These are phyloP conservation scores for Euproctis similis DNA, from an alignment of 2,888 invertebrate species.

Conservation along the genomic window DNA sequence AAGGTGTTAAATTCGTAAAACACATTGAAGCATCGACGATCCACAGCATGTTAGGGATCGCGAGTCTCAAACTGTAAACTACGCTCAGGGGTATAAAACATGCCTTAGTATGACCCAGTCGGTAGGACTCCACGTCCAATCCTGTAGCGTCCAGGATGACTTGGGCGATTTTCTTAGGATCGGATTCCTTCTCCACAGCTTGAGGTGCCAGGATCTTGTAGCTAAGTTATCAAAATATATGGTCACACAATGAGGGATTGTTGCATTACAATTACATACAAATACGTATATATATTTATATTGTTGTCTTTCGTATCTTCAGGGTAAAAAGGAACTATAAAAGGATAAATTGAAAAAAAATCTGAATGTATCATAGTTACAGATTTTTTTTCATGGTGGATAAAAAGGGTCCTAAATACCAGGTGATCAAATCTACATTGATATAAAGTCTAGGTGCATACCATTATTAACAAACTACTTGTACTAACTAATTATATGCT, in stretches of 20 bases:
- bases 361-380: constrained; percentile 15
- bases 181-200: constrained; percentile 83
- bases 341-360: constrained; percentile 9
- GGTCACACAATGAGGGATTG: constrained; percentile 59
- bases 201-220: constrained; percentile 99
- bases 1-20: constrained; percentile 50
- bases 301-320: constrained; percentile 22
- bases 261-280: constrained; percentile 20
- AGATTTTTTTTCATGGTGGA: constrained; percentile 10
- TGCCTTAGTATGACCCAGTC: constrained; percentile 99
- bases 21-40: constrained; percentile 41
- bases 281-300: constrained; percentile 23
- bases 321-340: constrained; percentile 7
- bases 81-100: constrained; percentile 68
- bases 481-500: constrained; percentile 9
- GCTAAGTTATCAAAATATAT: constrained; percentile 79
- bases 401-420: constrained; percentile 10
- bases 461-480: constrained; percentile 18
- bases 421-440: constrained; percentile 17
- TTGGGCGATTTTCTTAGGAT: constrained; percentile 89
- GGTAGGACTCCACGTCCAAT: constrained; percentile 93
- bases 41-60: constrained; percentile 39
- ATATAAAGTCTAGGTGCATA: constrained; percentile 20
- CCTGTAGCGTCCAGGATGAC: constrained; percentile 87
- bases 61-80: constrained; percentile 49